A percentile compares a stretch with the other conserved stretches of the same genome.
Evolutionary conservation across 2,797 vertebrate genomes (phyloP).

Genomic region (Anniella stebbinsi): DNA sequence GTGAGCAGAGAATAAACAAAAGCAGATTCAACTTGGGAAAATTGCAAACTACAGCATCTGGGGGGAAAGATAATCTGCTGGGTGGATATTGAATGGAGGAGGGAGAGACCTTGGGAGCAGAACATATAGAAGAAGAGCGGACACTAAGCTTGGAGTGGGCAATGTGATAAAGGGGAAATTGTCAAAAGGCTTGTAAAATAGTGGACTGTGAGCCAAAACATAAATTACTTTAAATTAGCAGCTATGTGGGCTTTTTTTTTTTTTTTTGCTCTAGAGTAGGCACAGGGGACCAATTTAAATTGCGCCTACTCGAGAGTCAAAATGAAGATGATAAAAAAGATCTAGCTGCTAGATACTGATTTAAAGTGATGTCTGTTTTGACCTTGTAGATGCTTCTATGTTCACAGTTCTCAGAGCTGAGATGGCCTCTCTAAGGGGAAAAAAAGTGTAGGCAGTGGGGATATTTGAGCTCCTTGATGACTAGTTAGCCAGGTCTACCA

Average conservation of each 20-base stretch:
- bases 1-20: constrained; percentile 50
- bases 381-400: too few relatives aligned
- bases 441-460: too few relatives aligned
- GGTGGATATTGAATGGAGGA: constrained; percentile 50
- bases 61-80: constrained; percentile 53
- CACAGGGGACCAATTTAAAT: too few relatives aligned
- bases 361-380: too few relatives aligned
- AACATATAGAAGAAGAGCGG: background rate
- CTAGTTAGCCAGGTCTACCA: too few relatives aligned
- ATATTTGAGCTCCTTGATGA: too few relatives aligned
- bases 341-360: too few relatives aligned
- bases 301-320: too few relatives aligned
- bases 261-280: too few relatives aligned
- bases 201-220: background rate
- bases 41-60: constrained; percentile 60
- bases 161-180: background rate
- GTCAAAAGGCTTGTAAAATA: background rate
- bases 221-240: too few relatives aligned
- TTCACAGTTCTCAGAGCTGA: background rate
- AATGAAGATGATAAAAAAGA: too few relatives aligned
- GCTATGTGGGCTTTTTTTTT: too few relatives aligned
- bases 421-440: background rate
- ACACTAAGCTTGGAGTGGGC: accelerated
- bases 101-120: constrained; percentile 66
- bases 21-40: constrained; percentile 61